phyloP scores from a whole-genome alignment of 2,888 invertebrate species.

The Mycalesis mineus region DNA sequence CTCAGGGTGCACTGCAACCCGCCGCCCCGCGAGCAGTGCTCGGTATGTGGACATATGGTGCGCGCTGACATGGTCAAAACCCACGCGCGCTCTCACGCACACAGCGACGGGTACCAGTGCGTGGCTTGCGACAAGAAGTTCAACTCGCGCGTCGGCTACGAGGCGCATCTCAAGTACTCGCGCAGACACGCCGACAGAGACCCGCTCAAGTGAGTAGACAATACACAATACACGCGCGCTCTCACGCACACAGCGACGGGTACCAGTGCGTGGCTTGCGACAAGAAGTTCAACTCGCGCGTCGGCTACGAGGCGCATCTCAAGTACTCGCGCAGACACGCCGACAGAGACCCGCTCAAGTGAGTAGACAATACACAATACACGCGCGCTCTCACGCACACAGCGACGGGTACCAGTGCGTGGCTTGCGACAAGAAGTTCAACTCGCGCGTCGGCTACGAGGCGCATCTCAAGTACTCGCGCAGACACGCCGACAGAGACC shows the following conservation, averaged over 20 bases:
- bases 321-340: slow-evolving; percentile 52
- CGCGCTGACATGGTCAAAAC: slow-evolving; percentile 40
- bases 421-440: no score
- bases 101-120: slow-evolving; percentile 38
- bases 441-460: no score
- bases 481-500: no score
- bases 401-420: no score
- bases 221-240: slow-evolving; percentile 48
- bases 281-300: slow-evolving; percentile 47
- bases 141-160: slow-evolving; percentile 49
- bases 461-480: no score
- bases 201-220: slow-evolving; percentile 46
- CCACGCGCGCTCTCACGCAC: slow-evolving; percentile 45
- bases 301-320: slow-evolving; percentile 54
- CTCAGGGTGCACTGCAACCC: slow-evolving; percentile 32
- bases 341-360: slow-evolving; percentile 42
- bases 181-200: slow-evolving; percentile 42
- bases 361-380: no score
- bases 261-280: slow-evolving; percentile 45
- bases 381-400: no score
- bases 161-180: slow-evolving; percentile 54
- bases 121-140: slow-evolving; percentile 49
- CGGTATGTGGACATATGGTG: slow-evolving; percentile 46
- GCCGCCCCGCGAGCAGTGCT: slow-evolving; percentile 43
- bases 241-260: slow-evolving; percentile 39